These are phyloP conservation scores for Xylota sylvarum DNA, from an alignment of 2,888 invertebrate genomes.

Conservation along the genomic window DNA sequence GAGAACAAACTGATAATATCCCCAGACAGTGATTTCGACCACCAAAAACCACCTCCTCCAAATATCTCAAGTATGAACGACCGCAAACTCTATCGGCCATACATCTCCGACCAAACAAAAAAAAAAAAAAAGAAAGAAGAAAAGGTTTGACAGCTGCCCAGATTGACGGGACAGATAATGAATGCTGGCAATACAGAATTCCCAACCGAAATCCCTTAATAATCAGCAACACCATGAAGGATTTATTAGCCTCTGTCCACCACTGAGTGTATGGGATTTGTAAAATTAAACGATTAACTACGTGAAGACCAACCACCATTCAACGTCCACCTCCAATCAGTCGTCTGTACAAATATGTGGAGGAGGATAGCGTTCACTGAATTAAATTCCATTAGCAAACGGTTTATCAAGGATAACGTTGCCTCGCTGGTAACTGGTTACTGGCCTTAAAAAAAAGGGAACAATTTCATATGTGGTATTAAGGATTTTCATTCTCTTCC, in stretches of 20 bases:
- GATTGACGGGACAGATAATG: conserved; percentile 13
- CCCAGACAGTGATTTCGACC: background rate
- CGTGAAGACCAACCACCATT: background rate
- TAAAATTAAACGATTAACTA: conserved; percentile 3
- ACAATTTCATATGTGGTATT: background rate
- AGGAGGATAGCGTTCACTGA: conserved; percentile 1
- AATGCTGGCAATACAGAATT: background rate
- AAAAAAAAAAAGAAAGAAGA: background rate
- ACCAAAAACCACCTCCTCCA: background rate
- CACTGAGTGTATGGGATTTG: background rate
- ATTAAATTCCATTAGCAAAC: background rate
- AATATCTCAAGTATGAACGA: background rate
- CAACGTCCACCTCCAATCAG: background rate
- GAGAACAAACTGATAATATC: background rate
- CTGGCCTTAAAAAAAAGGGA: background rate
- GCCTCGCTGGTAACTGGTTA: background rate
- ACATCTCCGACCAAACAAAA: background rate
- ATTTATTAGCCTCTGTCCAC: background rate
- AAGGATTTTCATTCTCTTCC: background rate
- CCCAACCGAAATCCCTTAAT: conserved; percentile 3
- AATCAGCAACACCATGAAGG: conserved; percentile 5
- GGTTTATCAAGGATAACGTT: background rate
- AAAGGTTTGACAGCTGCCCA: background rate
- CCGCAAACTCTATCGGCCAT: background rate
- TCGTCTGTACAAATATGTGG: background rate